These are phyloP conservation scores for Takifugu rubripes DNA, from an alignment of 2,797 vertebrate species.

Conservation along the genomic window DNA sequence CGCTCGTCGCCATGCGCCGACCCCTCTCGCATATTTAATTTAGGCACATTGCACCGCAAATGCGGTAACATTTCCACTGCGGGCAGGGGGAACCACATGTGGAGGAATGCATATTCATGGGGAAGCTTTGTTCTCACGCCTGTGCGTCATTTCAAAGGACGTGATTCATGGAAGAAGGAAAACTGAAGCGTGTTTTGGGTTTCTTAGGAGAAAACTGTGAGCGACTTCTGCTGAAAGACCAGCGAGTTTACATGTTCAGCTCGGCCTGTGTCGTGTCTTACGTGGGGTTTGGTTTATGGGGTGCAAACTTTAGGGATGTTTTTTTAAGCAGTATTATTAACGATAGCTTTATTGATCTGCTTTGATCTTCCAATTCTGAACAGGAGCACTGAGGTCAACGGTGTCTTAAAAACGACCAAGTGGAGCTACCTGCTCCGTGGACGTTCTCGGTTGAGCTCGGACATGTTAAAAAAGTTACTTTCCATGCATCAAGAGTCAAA, in stretches of 20 bases:
- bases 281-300: too few relatives aligned
- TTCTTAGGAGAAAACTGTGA: constrained; percentile 9
- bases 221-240: background rate
- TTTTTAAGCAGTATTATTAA: too few relatives aligned
- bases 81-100: constrained; percentile 26
- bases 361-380: too few relatives aligned
- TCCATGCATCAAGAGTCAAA: constrained; percentile 49
- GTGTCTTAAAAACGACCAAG: too few relatives aligned
- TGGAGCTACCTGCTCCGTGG: too few relatives aligned
- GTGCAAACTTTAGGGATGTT: too few relatives aligned
- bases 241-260: too few relatives aligned
- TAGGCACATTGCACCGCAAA: constrained; percentile 14
- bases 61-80: constrained; percentile 35
- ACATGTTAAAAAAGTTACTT: constrained; percentile 22
- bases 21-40: constrained; percentile 20
- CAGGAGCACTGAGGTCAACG: too few relatives aligned
- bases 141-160: constrained; percentile 43
- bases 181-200: constrained; percentile 42
- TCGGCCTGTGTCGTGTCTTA: too few relatives aligned
- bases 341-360: too few relatives aligned
- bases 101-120: constrained; percentile 37
- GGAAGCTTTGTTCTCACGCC: constrained; percentile 17
- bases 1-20: constrained; percentile 18
- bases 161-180: constrained; percentile 37
- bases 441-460: too few relatives aligned